phyloP scores from a whole-genome alignment of 2,888 invertebrate genomes.

The Gymnocheta viridis region DNA sequence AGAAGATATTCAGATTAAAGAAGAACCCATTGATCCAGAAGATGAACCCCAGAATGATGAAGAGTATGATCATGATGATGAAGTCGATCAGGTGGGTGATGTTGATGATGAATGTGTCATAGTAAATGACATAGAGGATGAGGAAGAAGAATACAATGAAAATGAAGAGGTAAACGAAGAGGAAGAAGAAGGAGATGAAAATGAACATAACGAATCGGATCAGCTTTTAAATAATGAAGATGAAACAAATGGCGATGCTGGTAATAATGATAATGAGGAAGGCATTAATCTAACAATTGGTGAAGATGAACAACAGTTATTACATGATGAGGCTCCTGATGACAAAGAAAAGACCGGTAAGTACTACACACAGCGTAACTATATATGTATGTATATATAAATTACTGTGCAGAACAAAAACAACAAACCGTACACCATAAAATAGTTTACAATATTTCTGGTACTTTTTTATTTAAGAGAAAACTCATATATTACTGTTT shows the following conservation, averaged over 20 bases:
- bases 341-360: conserved; percentile 85
- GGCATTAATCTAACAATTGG: conserved; percentile 91
- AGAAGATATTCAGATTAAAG: conserved; percentile 76
- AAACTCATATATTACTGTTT: no score
- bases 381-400: neutral
- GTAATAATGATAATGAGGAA: conserved; percentile 86
- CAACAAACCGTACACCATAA: no score
- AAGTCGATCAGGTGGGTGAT: conserved; percentile 76
- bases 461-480: no score
- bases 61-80: conserved; percentile 69
- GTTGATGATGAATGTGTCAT: conserved; percentile 76
- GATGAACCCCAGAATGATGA: conserved; percentile 73
- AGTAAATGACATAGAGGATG: conserved; percentile 76
- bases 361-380: conserved; percentile 71
- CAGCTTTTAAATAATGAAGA: conserved; percentile 73
- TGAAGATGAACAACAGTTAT: conserved; percentile 89
- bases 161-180: conserved; percentile 75
- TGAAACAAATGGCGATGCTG: conserved; percentile 73
- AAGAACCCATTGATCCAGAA: conserved; percentile 80
- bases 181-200: conserved; percentile 81
- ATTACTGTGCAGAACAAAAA: neutral
- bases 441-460: no score
- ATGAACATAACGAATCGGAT: conserved; percentile 71
- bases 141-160: conserved; percentile 77
- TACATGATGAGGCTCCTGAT: conserved; percentile 87